Base-by-base conservation (phyloP, 2,113 vertebrate genomes). In the Zootoca vivipara region DNA sequence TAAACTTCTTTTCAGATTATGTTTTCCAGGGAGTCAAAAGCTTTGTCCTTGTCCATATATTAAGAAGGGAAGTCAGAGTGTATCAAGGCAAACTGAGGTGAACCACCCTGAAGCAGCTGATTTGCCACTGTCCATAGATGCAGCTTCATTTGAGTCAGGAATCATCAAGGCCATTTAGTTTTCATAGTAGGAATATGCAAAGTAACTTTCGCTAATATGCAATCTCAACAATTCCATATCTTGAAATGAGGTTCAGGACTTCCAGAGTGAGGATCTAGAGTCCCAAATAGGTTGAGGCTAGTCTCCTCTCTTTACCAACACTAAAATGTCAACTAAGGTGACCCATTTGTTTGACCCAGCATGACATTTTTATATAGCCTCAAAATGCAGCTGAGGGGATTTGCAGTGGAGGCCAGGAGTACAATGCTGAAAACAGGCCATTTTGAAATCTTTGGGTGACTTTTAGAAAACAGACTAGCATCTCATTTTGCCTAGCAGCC, bases 401-500 rank as follows among this genome's bases (percentile, higher is more conserved):
- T 65, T 65, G 46, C 10, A 65, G 46, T 26, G 65, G 62, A 38
- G 65, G 24, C 58, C 13, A 26, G 62, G 13, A 82, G 28, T 20
- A 65, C 3, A 35, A 28, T 52, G 46, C 46, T 52, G 46, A 52
- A 52, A 38, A 74, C n/a, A 10, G 38, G 72, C 85, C 83, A 74
- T 83, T 91, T 83, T 22, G 79, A 33, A 88, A 46, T 69, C 67
- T 69, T 28, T 69, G 67, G 67, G 28, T 4, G 22, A 67, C 83
- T 52, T 52, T 65, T 92, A 81, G 62, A 86, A 65, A 74, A 77
- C 33, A 12, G 87, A 26, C 85, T 81, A 75, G 40, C 26, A 1
- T 2, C 42, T 35, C 82, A 85, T 88, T 83, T 89, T 80, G 62
- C 80, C 24, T 83, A 88, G 90, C 79, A 90, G 88, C 79, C 52